phyloP scores from a whole-genome alignment of 2,888 invertebrate species.

The Troides helena region DNA sequence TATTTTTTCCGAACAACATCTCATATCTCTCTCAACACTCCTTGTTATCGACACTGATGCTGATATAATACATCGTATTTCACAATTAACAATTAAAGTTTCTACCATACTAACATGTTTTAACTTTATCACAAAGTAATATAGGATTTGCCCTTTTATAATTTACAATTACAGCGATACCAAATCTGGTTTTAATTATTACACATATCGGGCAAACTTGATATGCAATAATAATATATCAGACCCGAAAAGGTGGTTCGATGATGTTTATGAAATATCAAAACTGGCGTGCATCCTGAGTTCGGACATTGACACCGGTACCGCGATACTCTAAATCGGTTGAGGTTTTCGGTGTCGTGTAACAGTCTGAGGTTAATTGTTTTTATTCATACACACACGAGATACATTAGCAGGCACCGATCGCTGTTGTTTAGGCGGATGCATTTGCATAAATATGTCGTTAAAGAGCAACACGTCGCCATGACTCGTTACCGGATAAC shows the following conservation, averaged over 20 bases:
- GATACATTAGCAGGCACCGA: conserved; percentile 19
- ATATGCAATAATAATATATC: conserved; percentile 53
- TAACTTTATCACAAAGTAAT: too few species aligned
- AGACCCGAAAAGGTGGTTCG: conserved; percentile 56
- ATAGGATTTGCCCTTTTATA: not conserved
- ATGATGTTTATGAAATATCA: conserved; percentile 58
- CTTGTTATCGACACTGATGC: too few species aligned
- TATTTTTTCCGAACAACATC: too few species aligned
- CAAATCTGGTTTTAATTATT: conserved; percentile 30
- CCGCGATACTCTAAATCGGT: conserved; percentile 50
- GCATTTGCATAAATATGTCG: conserved; percentile 27
- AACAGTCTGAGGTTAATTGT: conserved; percentile 16
- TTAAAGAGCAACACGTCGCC: conserved; percentile 4
- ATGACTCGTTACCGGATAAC: too few species aligned
- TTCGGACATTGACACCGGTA: conserved; percentile 52
- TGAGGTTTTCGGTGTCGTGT: conserved; percentile 34
- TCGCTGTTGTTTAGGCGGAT: conserved; percentile 23
- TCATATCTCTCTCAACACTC: too few species aligned
- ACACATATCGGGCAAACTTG: conserved; percentile 45
- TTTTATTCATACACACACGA: conserved; percentile 20
- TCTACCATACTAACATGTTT: too few species aligned
- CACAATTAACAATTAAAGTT: too few species aligned
- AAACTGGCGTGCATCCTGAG: conserved; percentile 52
- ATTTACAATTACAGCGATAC: conserved; percentile 26
- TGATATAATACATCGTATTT: too few species aligned